phyloP scores from a whole-genome alignment of 2,113 vertebrate genomes.

The Lampris megalopsis region DNA sequence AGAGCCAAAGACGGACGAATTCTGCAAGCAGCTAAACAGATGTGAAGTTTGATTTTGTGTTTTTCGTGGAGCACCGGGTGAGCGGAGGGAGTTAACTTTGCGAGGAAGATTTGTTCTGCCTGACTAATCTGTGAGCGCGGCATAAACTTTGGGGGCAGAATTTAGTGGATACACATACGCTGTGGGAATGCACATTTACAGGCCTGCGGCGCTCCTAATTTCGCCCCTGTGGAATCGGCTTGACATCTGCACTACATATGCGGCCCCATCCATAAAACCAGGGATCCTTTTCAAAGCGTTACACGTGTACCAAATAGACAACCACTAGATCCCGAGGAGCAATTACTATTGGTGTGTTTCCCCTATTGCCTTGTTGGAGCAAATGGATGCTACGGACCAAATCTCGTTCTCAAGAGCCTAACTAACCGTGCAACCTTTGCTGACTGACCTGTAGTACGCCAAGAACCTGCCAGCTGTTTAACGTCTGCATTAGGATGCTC shows the following conservation, averaged over 20 bases:
- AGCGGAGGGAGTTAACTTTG: conserved; percentile 33
- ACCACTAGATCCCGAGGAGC: conserved; percentile 26
- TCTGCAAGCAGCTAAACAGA: conserved; percentile 8
- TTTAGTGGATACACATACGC: conserved; percentile 49
- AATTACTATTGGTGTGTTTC: not conserved
- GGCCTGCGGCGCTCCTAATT: conserved; percentile 17
- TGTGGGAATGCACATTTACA: conserved; percentile 62
- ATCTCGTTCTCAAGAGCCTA: conserved; percentile 17
- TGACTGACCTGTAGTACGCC: conserved; percentile 43
- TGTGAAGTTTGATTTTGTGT: conserved; percentile 27
- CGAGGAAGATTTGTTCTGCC: conserved; percentile 35
- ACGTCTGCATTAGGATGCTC: conserved; percentile 19
- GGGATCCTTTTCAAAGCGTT: conserved; percentile 48
- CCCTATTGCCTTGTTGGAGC: not conserved
- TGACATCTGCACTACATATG: conserved; percentile 75
- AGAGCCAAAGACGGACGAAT: not conserved
- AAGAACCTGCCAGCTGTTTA: conserved; percentile 17
- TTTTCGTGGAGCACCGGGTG: conserved; percentile 8
- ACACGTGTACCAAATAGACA: conserved; percentile 33
- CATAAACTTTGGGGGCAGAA: conserved; percentile 15
- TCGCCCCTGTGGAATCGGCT: conserved; percentile 38
- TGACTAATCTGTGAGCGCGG: not conserved
- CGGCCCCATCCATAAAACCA: conserved; percentile 44
- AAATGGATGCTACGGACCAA: conserved; percentile 2
- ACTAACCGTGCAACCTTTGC: conserved; percentile 1